These are phyloP conservation scores for Bufotes viridis DNA, from an alignment of 2,797 vertebrate genomes.

Conservation along the genomic window DNA sequence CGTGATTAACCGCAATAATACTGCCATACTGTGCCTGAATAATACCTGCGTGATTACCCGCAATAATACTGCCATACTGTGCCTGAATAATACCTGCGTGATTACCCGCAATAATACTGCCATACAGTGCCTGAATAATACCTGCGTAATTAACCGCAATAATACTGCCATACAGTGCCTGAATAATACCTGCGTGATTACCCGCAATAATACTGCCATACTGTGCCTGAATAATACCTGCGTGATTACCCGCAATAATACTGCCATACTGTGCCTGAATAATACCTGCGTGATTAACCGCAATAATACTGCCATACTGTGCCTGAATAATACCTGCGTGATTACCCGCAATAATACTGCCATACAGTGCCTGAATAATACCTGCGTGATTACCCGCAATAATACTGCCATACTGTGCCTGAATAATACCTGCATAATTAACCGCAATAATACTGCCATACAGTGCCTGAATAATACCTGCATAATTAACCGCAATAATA, in stretches of 20 bases:
- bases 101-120: background rate
- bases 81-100: background rate
- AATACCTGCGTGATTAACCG: background rate
- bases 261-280: background rate
- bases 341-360: no score
- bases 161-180: background rate
- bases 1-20: background rate
- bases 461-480: no score
- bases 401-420: no score
- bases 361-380: no score
- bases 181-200: background rate
- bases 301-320: background rate
- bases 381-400: no score
- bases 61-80: background rate
- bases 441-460: no score
- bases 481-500: no score
- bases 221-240: background rate
- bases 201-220: background rate
- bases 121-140: background rate
- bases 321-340: background rate
- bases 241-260: background rate
- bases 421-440: no score
- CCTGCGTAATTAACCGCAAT: background rate
- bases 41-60: background rate
- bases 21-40: background rate